Base-by-base conservation (phyloP, 2,113 vertebrate genomes). In the Centrocercus urophasianus region DNA sequence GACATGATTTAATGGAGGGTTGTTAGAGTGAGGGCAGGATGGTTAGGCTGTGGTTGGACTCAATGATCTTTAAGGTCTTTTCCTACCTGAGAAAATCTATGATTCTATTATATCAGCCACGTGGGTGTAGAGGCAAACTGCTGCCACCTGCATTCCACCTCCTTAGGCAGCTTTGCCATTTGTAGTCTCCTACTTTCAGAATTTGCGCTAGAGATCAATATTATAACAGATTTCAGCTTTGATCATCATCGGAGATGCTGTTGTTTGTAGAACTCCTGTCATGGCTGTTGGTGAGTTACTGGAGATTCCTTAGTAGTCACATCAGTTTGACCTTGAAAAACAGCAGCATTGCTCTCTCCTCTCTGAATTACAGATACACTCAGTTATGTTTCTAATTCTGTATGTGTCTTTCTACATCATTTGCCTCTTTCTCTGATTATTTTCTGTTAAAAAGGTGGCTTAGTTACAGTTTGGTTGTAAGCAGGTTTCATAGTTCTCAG, bases 311-410 rank as follows among this genome's bases (percentile, higher is more conserved):
- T 80, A 59, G n/a, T 52, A 59, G 40, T 85, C 2, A 0, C 1
- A 1, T 34, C 11, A 42, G 20, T 73, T 87, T 93, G 63, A 89
- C 54, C 22, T 69, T 47, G 65, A 24, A 88, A 81, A 42, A 74
- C 13, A 60, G 65, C 50, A 83, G n/a, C 36, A 48, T 79, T 67
- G 40, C 17, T 8, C 27, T 48, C 36, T 94, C 18, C 50, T 85
- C 2, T 70, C 16, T 83, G 64, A 16, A 5, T 54, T 73, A 52
- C 64, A n/a, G n/a, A 45, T 92, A 22, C 0, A 1, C 24, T 71
- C 1, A 1, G 2, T 65, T 75, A 69, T 60, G 40, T 34, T 89
- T 88, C 65, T 56, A 45, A 18, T 90, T 82, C 28, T 0, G 0
- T 28, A 36, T 8, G 5, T 72, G 11, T 20, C 34, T 21, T 92